A percentile compares a stretch with the other conserved stretches of the same genome.
These are phyloP conservation scores for Tipula confusa DNA, from an alignment of 2,888 invertebrate genomes.

Conservation along the genomic window DNA sequence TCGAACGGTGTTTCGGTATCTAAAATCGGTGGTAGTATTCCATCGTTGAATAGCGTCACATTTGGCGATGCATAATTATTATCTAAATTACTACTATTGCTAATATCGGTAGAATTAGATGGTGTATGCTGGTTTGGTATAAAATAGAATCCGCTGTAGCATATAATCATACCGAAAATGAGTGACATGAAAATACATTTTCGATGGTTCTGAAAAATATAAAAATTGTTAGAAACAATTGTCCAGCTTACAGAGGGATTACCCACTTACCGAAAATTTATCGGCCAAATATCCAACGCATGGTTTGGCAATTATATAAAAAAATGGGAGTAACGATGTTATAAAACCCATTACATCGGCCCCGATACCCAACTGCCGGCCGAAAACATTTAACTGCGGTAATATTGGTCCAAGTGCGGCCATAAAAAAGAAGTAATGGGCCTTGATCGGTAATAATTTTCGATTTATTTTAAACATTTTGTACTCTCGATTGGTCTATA, in stretches of 20 bases:
- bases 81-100: neutral
- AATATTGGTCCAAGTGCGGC: slow-evolving; percentile 81
- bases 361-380: slow-evolving; percentile 71
- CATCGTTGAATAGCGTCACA: no score
- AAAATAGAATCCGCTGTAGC: slow-evolving; percentile 67
- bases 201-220: slow-evolving; percentile 54
- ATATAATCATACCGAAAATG: slow-evolving; percentile 60
- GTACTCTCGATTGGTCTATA: no score
- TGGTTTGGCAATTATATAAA: slow-evolving; percentile 73
- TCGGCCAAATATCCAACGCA: slow-evolving; percentile 71
- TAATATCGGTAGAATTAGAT: slow-evolving; percentile 36
- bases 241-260: no score
- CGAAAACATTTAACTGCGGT: slow-evolving; percentile 73
- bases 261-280: slow-evolving; percentile 56
- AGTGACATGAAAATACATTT: slow-evolving; percentile 68
- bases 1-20: slow-evolving; percentile 43
- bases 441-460: slow-evolving; percentile 72
- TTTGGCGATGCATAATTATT: neutral
- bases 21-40: neutral
- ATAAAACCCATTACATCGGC: slow-evolving; percentile 72
- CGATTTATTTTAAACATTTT: slow-evolving; percentile 61
- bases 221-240: no score
- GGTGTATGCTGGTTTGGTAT: slow-evolving; percentile 52
- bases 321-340: slow-evolving; percentile 68
- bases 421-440: slow-evolving; percentile 83